Conservation (phyloP, 2,797 vertebrate species). For the Macrochelys suwanniensis region DNA sequence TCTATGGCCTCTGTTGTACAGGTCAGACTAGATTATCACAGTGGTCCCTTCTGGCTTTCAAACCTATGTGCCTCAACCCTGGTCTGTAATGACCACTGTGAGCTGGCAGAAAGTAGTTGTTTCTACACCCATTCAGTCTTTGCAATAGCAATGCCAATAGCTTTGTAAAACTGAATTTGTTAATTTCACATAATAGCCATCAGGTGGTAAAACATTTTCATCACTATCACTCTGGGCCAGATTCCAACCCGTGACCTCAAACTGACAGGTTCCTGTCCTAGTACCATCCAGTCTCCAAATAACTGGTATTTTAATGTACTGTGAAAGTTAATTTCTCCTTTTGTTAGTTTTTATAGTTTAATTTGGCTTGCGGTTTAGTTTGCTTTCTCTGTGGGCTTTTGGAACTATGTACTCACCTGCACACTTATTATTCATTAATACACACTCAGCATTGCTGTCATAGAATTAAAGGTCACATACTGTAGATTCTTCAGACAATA, state of each 20-base stretch:
- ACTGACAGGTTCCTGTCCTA: neutral
- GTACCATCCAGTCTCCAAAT: neutral
- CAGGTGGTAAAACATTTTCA: neutral
- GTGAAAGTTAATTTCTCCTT: neutral
- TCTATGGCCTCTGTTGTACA: neutral
- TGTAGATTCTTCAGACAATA: neutral
- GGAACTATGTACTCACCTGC: neutral
- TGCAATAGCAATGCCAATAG: neutral
- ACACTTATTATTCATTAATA: neutral
- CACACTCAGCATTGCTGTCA: neutral
- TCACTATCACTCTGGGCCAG: neutral
- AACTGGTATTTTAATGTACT: neutral
- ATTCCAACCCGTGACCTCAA: neutral
- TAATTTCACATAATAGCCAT: neutral
- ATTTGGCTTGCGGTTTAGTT: neutral
- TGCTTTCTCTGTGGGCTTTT: neutral
- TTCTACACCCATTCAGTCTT: neutral
- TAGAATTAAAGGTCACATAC: neutral
- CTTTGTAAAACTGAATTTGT: neutral
- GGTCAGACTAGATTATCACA: neutral
- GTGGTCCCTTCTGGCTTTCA: neutral
- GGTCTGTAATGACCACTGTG: neutral
- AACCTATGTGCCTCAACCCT: neutral
- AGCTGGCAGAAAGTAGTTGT: accelerated
- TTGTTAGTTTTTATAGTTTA: neutral